These are phyloP conservation scores for Thripadectes ignobilis DNA, from an alignment of 2,797 vertebrate genomes.

Conservation along the genomic window DNA sequence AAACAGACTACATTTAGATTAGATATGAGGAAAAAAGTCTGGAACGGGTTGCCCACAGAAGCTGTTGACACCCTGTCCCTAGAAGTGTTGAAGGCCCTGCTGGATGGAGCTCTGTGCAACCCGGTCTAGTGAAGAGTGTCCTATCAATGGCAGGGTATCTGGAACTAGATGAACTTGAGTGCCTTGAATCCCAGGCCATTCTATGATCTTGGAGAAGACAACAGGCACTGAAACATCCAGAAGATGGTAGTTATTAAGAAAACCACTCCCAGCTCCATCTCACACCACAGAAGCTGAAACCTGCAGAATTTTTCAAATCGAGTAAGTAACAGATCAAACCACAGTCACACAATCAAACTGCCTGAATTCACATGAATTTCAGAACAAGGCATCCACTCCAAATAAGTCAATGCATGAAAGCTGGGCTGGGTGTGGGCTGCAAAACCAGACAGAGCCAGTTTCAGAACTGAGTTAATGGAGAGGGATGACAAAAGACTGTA, in stretches of 20 bases:
- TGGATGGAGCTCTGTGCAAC: not conserved
- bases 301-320: not conserved
- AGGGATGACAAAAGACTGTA: not conserved
- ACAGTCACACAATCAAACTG: not conserved
- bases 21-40: not conserved
- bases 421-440: not conserved
- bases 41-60: not conserved
- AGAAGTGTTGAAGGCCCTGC: accelerated
- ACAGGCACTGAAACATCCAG: not conserved
- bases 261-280: not conserved
- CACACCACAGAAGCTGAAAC: not conserved
- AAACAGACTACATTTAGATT: not conserved
- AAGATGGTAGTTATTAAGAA: not conserved
- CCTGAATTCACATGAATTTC: not conserved
- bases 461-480: not conserved
- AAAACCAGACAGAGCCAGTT: not conserved
- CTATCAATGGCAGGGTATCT: not conserved
- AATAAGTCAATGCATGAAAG: not conserved
- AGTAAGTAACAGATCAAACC: not conserved
- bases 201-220: not conserved
- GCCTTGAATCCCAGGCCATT: not conserved
- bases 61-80: not conserved
- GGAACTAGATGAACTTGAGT: not conserved
- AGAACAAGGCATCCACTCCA: not conserved
- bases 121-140: not conserved